Base-by-base conservation (phyloP, 2,888 invertebrate genomes). In the Bruchidius siliquastri region DNA sequence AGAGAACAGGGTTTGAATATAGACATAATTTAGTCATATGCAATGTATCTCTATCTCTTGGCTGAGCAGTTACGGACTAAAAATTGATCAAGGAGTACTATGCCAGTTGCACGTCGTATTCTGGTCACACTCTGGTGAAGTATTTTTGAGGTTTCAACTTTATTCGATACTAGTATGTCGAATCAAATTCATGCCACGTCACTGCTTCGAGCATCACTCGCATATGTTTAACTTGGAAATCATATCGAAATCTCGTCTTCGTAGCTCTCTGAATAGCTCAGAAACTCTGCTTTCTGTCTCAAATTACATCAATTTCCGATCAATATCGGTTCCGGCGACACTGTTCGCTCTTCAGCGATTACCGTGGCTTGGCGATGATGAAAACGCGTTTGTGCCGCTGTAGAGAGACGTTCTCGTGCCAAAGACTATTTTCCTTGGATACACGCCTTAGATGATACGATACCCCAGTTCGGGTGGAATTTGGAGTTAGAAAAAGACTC, bases 281-380 rank as follows among this genome's bases (percentile, higher is more conserved):
- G 78, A 49, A 49, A 13, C 49, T 49, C 49, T 49, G 13, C 49
- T 49, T 13, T 81, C 80, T 83, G 83, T 84, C 85, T 85, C 84
- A 83, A 85, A 85, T 85, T 85, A 84, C 85, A 84, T 84, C 84
- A 84, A 85, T 85, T 84, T 83, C 80, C 82, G 84, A 85, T 85
- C 85, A 84, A 85, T 85, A 85, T 84, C 84, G 49, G 49, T 49
- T 49, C 49, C 49, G 13, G 18, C 49, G 49, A 49, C 8, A 49
- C 49, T 1, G 49, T 13, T 49, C 13, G 49, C 49, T 49, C 18
- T 49, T 49, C 13, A 49, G 49, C 8, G 18, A 18, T 49, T 18
- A 1, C 8, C 13, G 6, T 18, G 18, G 49, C 49, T 13, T 13
- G 13, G 6, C 49, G 49, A 49, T 76, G 72, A 73, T 73, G 74